These are phyloP conservation scores for Spodoptera littoralis DNA, from an alignment of 2,888 invertebrate genomes.

Conservation along the genomic window DNA sequence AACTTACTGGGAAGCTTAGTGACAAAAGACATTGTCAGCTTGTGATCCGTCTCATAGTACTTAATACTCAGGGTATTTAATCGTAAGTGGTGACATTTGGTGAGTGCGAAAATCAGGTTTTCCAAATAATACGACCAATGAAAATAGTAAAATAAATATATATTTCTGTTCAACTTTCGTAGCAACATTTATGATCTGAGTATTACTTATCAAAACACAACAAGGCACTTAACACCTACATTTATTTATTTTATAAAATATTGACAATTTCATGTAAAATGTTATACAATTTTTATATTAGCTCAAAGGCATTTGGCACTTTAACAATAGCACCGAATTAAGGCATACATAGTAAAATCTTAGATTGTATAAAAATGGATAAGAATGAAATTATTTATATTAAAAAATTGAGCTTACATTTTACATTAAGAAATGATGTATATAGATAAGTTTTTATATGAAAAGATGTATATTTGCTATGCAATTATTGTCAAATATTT, in stretches of 20 bases:
- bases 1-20: too few relatives aligned
- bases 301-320: conserved; percentile 63
- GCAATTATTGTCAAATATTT: conserved; percentile 10
- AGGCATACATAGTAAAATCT: conserved; percentile 33
- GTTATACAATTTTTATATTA: conserved; percentile 53
- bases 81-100: too few relatives aligned
- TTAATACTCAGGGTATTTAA: too few relatives aligned
- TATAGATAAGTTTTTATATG: conserved; percentile 22
- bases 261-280: conserved; percentile 56
- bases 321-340: conserved; percentile 54
- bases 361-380: conserved; percentile 54
- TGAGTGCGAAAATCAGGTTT: too few relatives aligned
- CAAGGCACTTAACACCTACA: conserved; percentile 75
- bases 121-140: conserved; percentile 83
- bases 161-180: conserved; percentile 84
- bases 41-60: too few relatives aligned
- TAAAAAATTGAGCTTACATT: conserved; percentile 54
- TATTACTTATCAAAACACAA: conserved; percentile 78
- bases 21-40: too few relatives aligned
- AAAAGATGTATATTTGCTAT: conserved; percentile 14
- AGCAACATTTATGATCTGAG: conserved; percentile 83
- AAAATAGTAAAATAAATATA: conserved; percentile 89
- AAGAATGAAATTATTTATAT: conserved; percentile 17
- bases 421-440: conserved; percentile 36
- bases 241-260: conserved; percentile 57